phyloP scores from a whole-genome alignment of 2,888 invertebrate species.

The Suillia variegata region DNA sequence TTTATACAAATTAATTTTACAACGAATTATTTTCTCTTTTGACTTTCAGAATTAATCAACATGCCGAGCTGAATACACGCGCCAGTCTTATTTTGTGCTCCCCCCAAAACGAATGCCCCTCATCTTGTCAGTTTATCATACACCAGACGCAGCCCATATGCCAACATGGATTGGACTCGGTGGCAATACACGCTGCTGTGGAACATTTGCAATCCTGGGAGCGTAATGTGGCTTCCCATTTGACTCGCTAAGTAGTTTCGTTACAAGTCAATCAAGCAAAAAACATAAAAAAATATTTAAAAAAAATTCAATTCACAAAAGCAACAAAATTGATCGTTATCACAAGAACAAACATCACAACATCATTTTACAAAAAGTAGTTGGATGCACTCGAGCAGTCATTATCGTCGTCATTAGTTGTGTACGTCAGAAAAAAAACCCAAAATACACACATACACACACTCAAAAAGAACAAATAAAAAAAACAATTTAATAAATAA shows the following conservation, averaged over 20 bases:
- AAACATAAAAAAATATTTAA: slow-evolving; percentile 14
- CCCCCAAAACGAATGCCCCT: too few relatives aligned
- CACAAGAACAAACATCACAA: not conserved
- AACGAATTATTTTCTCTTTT: too few relatives aligned
- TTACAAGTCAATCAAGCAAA: slow-evolving; percentile 12
- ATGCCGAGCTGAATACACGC: slow-evolving; percentile 18
- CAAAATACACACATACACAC: too few relatives aligned
- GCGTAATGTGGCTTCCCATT: slow-evolving; percentile 59
- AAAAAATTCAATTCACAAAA: slow-evolving; percentile 8
- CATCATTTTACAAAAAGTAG: not conserved
- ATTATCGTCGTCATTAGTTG: slow-evolving; percentile 14
- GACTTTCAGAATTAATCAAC: not conserved
- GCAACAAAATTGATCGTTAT: too few relatives aligned
- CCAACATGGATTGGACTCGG: slow-evolving; percentile 61
- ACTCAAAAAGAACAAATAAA: too few relatives aligned
- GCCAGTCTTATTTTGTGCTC: too few relatives aligned
- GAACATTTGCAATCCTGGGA: slow-evolving; percentile 46
- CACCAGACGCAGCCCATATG: slow-evolving; percentile 10
- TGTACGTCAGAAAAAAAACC: slow-evolving; percentile 4
- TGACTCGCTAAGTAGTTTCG: slow-evolving; percentile 44
- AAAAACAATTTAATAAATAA: too few relatives aligned
- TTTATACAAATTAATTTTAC: too few relatives aligned
- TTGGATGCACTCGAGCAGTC: slow-evolving; percentile 8
- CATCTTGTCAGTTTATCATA: too few relatives aligned
- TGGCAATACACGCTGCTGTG: slow-evolving; percentile 58